phyloP scores from a whole-genome alignment of 2,113 vertebrate genomes.

The Pica pica region DNA sequence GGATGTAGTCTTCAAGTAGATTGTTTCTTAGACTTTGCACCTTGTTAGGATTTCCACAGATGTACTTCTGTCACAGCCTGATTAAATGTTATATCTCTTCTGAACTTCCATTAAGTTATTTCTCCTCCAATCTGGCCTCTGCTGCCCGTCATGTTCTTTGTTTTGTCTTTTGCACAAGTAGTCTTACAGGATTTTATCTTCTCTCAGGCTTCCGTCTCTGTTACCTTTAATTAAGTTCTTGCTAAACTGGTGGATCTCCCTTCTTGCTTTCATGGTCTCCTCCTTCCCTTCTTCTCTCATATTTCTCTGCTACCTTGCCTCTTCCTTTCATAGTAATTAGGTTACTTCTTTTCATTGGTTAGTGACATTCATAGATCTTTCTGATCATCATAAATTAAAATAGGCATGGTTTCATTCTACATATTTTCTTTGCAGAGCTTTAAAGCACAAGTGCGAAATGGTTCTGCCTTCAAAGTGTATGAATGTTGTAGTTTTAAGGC shows the following conservation, averaged over 20 bases:
- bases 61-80: background rate
- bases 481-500: background rate
- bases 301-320: background rate
- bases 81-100: background rate
- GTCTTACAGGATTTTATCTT: background rate
- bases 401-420: background rate
- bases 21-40: background rate
- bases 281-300: background rate
- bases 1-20: background rate
- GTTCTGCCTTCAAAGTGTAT: background rate
- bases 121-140: background rate
- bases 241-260: background rate
- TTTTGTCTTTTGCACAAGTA: background rate
- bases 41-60: background rate
- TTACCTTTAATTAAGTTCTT: conserved; percentile 17
- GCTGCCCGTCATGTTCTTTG: background rate
- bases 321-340: background rate
- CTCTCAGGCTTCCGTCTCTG: background rate
- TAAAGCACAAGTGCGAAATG: background rate
- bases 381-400: background rate
- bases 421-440: background rate
- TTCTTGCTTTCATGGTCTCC: background rate
- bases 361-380: background rate
- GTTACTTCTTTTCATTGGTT: background rate
- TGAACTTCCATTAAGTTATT: background rate